These are phyloP conservation scores for Pecten maximus DNA, from an alignment of 2,888 invertebrate genomes.

Conservation along the genomic window DNA sequence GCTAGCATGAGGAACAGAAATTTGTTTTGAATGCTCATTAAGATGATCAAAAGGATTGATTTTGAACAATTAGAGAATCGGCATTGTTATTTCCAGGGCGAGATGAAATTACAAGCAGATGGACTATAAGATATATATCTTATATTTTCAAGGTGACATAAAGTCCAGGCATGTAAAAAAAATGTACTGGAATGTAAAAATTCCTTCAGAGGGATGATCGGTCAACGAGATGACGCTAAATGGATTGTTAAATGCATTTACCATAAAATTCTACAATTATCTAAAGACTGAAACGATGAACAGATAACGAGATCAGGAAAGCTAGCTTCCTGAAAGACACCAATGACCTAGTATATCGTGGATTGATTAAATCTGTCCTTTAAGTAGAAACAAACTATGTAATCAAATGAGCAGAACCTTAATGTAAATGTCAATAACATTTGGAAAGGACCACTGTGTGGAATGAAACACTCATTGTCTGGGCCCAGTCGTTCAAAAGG, in stretches of 20 bases:
- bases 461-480: background rate
- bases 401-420: background rate
- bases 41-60: too few species aligned
- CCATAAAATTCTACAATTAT: background rate
- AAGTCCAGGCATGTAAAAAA: too few species aligned
- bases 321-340: background rate
- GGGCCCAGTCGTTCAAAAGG: too few species aligned
- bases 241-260: background rate
- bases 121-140: too few species aligned
- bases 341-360: background rate
- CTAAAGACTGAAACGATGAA: background rate
- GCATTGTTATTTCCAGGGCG: too few species aligned
- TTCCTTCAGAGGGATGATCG: background rate
- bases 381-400: background rate
- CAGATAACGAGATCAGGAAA: background rate
- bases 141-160: too few species aligned
- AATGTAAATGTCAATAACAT: too few species aligned
- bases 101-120: too few species aligned
- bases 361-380: background rate
- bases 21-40: too few species aligned
- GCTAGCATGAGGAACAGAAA: too few species aligned
- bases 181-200: too few species aligned
- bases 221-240: background rate
- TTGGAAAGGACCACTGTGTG: background rate
- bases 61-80: too few species aligned